Evolutionary conservation across 1,140 invertebrate species (phyloP), one percentile per base, ranked within the genome.

Genomic region (Solenopsis fugax): DNA sequence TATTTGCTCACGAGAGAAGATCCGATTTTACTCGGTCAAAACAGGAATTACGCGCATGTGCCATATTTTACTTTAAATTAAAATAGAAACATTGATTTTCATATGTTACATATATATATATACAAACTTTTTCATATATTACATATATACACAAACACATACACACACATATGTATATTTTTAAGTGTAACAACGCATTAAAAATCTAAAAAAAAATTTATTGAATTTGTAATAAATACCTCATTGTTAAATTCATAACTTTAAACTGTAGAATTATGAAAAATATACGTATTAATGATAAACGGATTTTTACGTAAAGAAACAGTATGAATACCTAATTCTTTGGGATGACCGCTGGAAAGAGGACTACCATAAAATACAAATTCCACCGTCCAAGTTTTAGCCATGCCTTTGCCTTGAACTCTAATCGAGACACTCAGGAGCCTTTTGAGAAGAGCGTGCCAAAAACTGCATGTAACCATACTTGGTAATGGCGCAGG

Each of bases 341-440:
- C 98, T 92, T 98, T 98, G 1, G 97, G 97, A 94, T 98, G 97
- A 24, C 96, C 96, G 92, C 97, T 98, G 48, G 97, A 95, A 29
- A 99, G 93, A 0, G 98, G 98, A 72, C 97, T 98, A 64, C 97
- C 97, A 91, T 97, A 97, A 95, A 99, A 99, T 0, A 99, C 97
- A 93, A 98, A 98, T 94, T 99, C 98, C 0, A 97, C 97, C 90
- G 98, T 97, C 98, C 98, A 99, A 91, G 96, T 97, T 93, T 97
- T 96, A 21, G 96, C 95, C 65, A 97, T 97, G 18, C 96, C 96
- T 93, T 97, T 97, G 10, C 96, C 96, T 88, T 98, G 97, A 18
- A 98, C 97, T 41, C 98, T 95, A 37, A 99, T 97, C 9, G 98
- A 98, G 84, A 98, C 98, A 34, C 98, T 98, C 4, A 99, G 96